Evolutionary conservation across 30 jellyfish, hydroid and myxozoan species (phyloP), one percentile per base, ranked within the genome.

Genomic region (Morbakka virulenta): DNA sequence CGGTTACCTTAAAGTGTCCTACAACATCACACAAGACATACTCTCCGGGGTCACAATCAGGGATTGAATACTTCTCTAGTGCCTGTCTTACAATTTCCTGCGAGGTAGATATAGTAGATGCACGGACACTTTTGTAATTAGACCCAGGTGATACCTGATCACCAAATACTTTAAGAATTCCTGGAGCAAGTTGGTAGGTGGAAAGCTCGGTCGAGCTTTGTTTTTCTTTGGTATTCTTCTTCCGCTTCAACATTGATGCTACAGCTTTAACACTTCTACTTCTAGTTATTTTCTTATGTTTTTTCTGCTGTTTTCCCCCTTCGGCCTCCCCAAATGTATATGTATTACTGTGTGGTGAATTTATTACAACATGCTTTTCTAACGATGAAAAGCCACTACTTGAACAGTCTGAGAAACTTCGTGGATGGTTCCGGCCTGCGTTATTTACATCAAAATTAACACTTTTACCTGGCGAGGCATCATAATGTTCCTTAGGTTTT

Each of bases 101-200:
- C 0, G 99, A 83, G 25, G 96, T 85, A 21, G 96, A 86, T 29
- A 92, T 92, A 17, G 99, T 92, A 17, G 99, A 92, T 32, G 86
- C 99, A 25, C 99, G 93, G 17, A 92, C 99, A 31, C 97, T 95
- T 41, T 92, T 92, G 87, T 92, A 92, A 62, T 92, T 92, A 11
- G 96, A 92, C 0, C 99, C 99, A 4, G 92, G 93, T 0, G 99
- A 92, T 0, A 92, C 96, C 81, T 92, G 96, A 64, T 92, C 96
- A 28, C 99, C 99, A 68, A 79, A 92, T 4, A 92, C 96, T 72
- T 92, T 92, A 74, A 92, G 52, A 28, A 92, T 92, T 9, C 99
- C 99, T 14, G 99, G 99, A 28, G 99, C 94, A 28, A 92, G 72
- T 78, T 62, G 69, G 63, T 92, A 83, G 1, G 99, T 92, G 28